Conservation (phyloP, 2,888 invertebrate genomes). For the Noctuana brunneofusca region DNA sequence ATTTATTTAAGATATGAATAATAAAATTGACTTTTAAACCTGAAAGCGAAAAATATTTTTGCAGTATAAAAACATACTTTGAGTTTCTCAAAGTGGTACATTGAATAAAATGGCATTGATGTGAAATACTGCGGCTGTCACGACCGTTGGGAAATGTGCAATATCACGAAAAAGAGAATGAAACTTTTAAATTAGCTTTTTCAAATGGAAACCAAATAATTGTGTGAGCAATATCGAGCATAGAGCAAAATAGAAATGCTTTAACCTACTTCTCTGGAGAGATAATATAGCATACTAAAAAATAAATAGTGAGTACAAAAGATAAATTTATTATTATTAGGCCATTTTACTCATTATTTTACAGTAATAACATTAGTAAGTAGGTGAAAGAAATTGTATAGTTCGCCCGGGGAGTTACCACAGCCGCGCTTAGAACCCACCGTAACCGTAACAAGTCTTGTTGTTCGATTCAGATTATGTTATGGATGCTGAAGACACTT, state of each 20-base stretch:
- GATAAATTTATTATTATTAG: no score
- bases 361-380: no score
- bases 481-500: no score
- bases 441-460: no score
- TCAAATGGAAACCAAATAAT: constrained; percentile 24
- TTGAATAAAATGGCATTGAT: constrained; percentile 55
- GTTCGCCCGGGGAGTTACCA: no score
- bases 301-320: no score
- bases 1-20: no score
- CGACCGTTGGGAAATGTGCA: constrained; percentile 61
- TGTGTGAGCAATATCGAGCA: constrained; percentile 33
- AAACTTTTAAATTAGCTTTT: constrained; percentile 30
- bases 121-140: constrained; percentile 63
- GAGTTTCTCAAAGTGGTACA: constrained; percentile 39
- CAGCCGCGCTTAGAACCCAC: no score
- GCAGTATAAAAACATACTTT: background rate
- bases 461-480: no score
- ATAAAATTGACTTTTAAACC: background rate
- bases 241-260: constrained; percentile 36
- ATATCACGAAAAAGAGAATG: constrained; percentile 51
- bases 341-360: no score
- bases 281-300: no score
- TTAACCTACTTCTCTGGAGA: constrained; percentile 33
- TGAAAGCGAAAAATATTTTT: background rate
- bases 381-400: no score